These are phyloP conservation scores for Bujurquina vittata DNA, from an alignment of 2,113 vertebrate genomes.

Conservation along the genomic window DNA sequence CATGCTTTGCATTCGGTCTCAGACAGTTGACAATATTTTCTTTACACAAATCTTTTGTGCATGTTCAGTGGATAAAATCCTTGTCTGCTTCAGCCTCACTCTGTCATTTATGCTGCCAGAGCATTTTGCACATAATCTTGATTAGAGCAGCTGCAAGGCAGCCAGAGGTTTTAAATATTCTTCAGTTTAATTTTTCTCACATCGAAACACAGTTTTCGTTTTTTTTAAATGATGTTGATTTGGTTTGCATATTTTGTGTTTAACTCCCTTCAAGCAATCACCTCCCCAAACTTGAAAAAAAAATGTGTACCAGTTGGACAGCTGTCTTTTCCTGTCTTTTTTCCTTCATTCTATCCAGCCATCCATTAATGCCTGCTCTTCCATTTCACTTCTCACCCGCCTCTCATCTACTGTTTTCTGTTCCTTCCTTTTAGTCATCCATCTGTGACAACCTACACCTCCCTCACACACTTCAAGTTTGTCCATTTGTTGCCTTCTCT, in stretches of 20 bases:
- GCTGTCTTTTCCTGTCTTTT: constrained; percentile 31
- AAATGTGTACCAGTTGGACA: constrained; percentile 30
- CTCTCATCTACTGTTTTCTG: constrained; percentile 51
- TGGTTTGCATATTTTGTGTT: constrained; percentile 24
- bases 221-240: not conserved
- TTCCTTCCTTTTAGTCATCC: constrained; percentile 63
- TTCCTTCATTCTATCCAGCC: constrained; percentile 15
- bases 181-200: constrained; percentile 18
- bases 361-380: constrained; percentile 62
- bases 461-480: constrained; percentile 58
- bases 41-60: no score
- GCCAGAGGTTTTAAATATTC: constrained; percentile 18
- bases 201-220: not conserved
- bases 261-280: constrained; percentile 8
- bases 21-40: no score
- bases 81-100: constrained; percentile 1
- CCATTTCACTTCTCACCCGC: constrained; percentile 53
- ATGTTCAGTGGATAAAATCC: not conserved
- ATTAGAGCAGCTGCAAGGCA: constrained; percentile 50
- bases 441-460: constrained; percentile 70
- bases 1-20: no score
- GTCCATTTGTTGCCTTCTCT: constrained; percentile 41
- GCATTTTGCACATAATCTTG: constrained; percentile 42
- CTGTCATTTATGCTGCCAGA: constrained; percentile 18
- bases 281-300: not conserved